Conservation (phyloP, 2,888 invertebrate species). For the Anarsia innoxiella region DNA sequence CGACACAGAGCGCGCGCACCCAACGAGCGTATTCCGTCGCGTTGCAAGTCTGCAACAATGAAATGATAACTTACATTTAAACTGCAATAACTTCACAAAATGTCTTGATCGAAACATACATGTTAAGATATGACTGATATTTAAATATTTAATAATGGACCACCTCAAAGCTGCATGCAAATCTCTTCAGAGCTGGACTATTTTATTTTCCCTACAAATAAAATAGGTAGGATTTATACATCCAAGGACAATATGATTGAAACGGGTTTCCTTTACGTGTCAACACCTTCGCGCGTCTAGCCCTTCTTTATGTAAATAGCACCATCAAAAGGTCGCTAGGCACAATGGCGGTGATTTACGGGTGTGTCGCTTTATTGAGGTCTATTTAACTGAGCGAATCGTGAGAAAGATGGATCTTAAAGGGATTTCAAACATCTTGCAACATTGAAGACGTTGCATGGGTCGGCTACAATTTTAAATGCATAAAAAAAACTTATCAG, state of each 20-base stretch:
- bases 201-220: no score
- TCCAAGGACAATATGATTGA: no score
- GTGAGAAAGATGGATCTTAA: conserved; percentile 58
- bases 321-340: conserved; percentile 53
- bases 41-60: conserved; percentile 79
- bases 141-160: conserved; percentile 16
- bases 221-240: no score
- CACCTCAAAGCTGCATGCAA: conserved; percentile 27
- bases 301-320: conserved; percentile 64
- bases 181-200: conserved; percentile 28
- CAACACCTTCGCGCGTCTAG: conserved; percentile 71
- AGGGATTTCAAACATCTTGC: conserved; percentile 47
- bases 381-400: conserved; percentile 60
- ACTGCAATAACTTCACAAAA: conserved; percentile 25
- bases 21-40: conserved; percentile 82
- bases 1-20: conserved; percentile 84
- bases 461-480: no score
- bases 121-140: conserved; percentile 16
- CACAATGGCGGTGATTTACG: conserved; percentile 70
- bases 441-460: conserved; percentile 48
- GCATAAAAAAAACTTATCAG: no score
- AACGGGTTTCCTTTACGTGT: conserved; percentile 62
- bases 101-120: conserved; percentile 28
- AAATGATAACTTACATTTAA: conserved; percentile 24
- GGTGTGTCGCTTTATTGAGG: conserved; percentile 57